phyloP scores from a whole-genome alignment of 2,888 invertebrate genomes.

The Microctonus hyperodae region DNA sequence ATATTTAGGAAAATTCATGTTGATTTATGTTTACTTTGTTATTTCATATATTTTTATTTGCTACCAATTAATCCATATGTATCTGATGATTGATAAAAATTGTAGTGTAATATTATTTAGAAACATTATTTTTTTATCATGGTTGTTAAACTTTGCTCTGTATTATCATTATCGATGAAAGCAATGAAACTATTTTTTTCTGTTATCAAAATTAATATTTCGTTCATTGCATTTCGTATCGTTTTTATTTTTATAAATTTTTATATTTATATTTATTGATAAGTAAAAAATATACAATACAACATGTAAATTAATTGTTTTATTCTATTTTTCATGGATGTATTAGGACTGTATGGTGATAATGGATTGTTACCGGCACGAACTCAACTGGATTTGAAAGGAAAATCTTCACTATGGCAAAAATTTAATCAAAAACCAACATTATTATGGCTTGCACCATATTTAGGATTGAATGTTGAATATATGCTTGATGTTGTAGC shows the following conservation, averaged over 20 bases:
- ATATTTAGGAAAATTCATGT: no score
- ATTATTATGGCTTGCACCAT: slow-evolving; percentile 72
- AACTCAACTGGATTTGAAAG: slow-evolving; percentile 61
- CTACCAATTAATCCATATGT: no score
- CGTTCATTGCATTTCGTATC: no score
- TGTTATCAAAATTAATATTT: no score
- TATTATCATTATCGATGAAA: not conserved
- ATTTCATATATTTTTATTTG: no score
- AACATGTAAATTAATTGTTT: not conserved
- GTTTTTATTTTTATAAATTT: no score
- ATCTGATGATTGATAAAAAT: no score
- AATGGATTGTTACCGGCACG: slow-evolving; percentile 76
- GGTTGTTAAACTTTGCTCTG: not conserved
- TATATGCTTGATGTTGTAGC: slow-evolving; percentile 75
- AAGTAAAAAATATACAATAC: not conserved
- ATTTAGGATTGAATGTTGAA: slow-evolving; percentile 71
- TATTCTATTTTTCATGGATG: not conserved
- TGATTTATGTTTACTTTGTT: no score
- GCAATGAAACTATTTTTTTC: not conserved
- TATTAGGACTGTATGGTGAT: slow-evolving; percentile 76
- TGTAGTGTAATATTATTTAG: not conserved
- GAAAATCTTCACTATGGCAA: slow-evolving; percentile 64
- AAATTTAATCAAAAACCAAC: slow-evolving; percentile 72
- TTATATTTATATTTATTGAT: no score
- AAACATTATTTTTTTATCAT: not conserved